Conservation (phyloP, 2,113 vertebrate genomes). For the Meleagris gallopavo region DNA sequence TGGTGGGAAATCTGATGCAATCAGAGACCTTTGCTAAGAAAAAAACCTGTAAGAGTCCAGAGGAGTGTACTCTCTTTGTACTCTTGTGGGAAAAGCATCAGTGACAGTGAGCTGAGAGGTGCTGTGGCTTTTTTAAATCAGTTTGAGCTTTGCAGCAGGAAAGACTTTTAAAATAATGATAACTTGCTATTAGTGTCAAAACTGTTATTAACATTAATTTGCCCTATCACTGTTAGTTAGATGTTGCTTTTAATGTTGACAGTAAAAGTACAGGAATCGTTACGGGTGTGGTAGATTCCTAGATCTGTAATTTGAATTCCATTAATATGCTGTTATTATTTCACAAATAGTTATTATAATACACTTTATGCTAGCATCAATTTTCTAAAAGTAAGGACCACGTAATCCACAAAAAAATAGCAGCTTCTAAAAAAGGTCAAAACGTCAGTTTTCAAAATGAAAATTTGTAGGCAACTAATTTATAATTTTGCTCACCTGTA, state of each 20-base stretch:
- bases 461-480: neutral
- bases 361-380: constrained; percentile 52
- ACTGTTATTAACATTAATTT: constrained; percentile 81
- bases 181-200: constrained; percentile 82
- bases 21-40: neutral
- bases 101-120: constrained; percentile 54
- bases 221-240: constrained; percentile 76
- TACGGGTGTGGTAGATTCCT: constrained; percentile 69
- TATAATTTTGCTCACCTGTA: constrained; percentile 8
- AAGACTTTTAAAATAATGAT: constrained; percentile 69
- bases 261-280: constrained; percentile 77
- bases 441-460: neutral
- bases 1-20: neutral
- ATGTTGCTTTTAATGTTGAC: constrained; percentile 81
- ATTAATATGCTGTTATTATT: constrained; percentile 81
- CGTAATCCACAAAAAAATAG: neutral
- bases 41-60: neutral
- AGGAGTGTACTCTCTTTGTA: constrained; percentile 29
- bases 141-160: constrained; percentile 68
- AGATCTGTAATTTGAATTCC: constrained; percentile 78
- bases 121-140: constrained; percentile 39
- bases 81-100: constrained; percentile 29
- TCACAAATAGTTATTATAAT: constrained; percentile 75
- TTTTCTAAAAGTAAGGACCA: constrained; percentile 63
- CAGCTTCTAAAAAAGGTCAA: neutral